Base-by-base conservation (phyloP, 2,797 vertebrate species). In the Pangasius mekongensis region DNA sequence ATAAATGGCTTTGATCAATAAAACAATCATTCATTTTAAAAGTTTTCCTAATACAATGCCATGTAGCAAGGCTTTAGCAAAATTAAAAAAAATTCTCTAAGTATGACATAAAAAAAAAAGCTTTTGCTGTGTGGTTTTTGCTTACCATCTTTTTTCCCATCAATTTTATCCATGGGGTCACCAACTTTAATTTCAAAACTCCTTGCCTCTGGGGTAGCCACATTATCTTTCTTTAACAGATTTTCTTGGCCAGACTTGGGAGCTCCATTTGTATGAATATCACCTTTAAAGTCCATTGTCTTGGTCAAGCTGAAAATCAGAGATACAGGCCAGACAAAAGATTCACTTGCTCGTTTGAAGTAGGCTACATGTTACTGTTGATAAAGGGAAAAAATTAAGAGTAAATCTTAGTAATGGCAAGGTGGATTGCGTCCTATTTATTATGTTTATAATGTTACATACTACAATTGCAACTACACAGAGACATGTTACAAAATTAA, bases 121-220 rank as follows among this genome's bases (percentile, higher is more conserved):
- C 36, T 82, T 62, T 78, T 33, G 9, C 49, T 14, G 22, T 24
- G 54, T 60, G 52, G 18, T 20, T n/a, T 62, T 39, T 78, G 27
- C 90, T 88, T 87, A 93, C 93, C 91, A 81, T 91, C 90, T 54
- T 86, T 95, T 92, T 96, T 96, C 0, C 94, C 94, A 90, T 97
- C 97, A 71, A 96, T 97, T 82, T 94, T 95, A 2, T 98, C 98
- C 93, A 98, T 96, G 0, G 94, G 97, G 94, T 99, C 98, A 10
- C 97, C 98, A 14, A 98, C 97, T 93, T 97, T 97, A 39, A 98
- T 98, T 0, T 98, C 97, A 20, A 96, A 99, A 56, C 95, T 94
- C 93, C 98, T 97, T 0, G 98, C 97, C 92, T 99, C 98, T 95
- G 98, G 92, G 0, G 96, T 93, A 78, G 96, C 96, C 0, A 99